A percentile compares a stretch with the other conserved stretches of the same genome.
Evolutionary conservation across 2,888 invertebrate genomes (phyloP).

Genomic region (Mesoligia furuncula): DNA sequence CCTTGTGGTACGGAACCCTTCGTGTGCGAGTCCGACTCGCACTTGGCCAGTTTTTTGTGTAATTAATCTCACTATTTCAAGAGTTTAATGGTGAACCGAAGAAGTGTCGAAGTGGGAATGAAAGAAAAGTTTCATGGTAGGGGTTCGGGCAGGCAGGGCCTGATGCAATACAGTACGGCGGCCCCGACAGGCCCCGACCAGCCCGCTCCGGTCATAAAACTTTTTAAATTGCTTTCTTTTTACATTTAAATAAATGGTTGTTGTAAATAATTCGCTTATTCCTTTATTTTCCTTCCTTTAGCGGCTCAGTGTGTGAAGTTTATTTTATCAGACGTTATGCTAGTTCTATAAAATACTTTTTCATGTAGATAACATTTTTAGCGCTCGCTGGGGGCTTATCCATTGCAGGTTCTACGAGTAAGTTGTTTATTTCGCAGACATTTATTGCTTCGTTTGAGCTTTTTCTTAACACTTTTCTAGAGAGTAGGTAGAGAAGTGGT

Average conservation of each 20-base stretch:
- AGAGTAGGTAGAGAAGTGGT: background rate
- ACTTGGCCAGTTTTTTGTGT: conserved; percentile 26
- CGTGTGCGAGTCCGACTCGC: no score
- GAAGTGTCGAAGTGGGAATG: conserved; percentile 41
- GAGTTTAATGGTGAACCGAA: conserved; percentile 29
- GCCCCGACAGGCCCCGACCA: conserved; percentile 22
- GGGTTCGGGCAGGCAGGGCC: conserved; percentile 32
- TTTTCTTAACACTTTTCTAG: background rate
- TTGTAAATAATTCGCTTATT: conserved; percentile 62
- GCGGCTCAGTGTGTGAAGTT: conserved; percentile 40
- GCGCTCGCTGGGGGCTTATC: conserved; percentile 8
- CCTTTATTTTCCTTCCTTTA: conserved; percentile 51
- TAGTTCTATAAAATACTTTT: conserved; percentile 45
- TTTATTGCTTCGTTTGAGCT: background rate
- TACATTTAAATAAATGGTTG: conserved; percentile 65
- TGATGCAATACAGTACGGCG: conserved; percentile 30
- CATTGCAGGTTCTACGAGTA: background rate
- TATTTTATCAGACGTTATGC: conserved; percentile 41
- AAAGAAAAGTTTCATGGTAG: conserved; percentile 48
- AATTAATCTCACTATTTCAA: conserved; percentile 60
- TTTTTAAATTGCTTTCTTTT: conserved; percentile 67
- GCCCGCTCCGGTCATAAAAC: conserved; percentile 58
- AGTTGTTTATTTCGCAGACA: background rate
- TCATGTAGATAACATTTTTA: conserved; percentile 25
- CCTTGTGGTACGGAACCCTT: no score